Conservation (phyloP, 37 sponge, comb jelly and placozoan genomes). For the Halisarca cf. caerulea region DNA sequence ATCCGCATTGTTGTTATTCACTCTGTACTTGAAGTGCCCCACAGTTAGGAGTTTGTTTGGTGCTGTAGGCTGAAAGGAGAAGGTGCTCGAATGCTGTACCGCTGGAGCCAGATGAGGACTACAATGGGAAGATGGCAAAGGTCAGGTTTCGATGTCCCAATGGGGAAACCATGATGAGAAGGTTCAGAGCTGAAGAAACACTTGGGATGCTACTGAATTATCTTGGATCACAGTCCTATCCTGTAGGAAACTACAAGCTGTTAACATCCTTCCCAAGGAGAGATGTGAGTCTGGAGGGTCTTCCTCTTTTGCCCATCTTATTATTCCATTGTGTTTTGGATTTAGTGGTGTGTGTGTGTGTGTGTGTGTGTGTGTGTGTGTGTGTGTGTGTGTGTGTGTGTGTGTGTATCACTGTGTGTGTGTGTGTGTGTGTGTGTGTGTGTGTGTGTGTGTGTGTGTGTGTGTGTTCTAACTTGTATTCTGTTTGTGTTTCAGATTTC, state of each 20-base stretch:
- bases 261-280: slow-evolving; percentile 62
- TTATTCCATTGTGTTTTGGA: background rate
- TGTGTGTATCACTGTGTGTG: too few species aligned
- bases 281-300: slow-evolving; percentile 62
- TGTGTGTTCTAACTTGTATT: background rate
- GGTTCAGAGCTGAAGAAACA: slow-evolving; percentile 67
- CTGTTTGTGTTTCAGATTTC: slow-evolving; percentile 37
- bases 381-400: too few species aligned
- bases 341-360: too few species aligned
- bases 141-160: slow-evolving; percentile 72
- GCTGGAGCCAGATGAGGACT: slow-evolving; percentile 50
- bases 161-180: slow-evolving; percentile 51
- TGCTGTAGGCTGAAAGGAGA: slow-evolving; percentile 31
- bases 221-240: slow-evolving; percentile 66
- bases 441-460: too few species aligned
- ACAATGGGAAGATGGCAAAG: slow-evolving; percentile 42
- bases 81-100: slow-evolving; percentile 49
- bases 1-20: too few species aligned
- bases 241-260: slow-evolving; percentile 45
- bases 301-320: background rate
- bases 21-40: too few species aligned
- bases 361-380: background rate
- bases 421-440: too few species aligned
- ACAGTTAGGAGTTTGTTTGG: too few species aligned
- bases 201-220: slow-evolving; percentile 59